Evolutionary conservation across 1,140 invertebrate genomes (phyloP), one percentile per base, ranked within the genome.

Genomic region (Plutomurus gul): DNA sequence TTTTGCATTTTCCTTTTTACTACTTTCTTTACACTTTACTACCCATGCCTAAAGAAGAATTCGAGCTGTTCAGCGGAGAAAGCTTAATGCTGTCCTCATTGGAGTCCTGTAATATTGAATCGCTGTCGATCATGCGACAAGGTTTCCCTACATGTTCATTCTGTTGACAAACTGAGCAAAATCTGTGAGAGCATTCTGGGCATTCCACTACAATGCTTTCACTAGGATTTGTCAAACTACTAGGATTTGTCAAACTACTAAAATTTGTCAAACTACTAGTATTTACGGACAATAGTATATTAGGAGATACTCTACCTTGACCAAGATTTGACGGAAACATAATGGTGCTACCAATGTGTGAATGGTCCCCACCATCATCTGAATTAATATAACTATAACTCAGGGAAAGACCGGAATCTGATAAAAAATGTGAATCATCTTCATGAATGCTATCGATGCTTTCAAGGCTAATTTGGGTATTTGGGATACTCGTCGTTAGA

Each of bases 81-180:
- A 25, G 36, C 25, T 43, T 8, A 43, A 39, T 22, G 4, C 13
- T 2, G 13, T 40, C 22, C 20, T 22, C 36, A 20, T 25, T 7
- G 5, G 56, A 33, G 4, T 65, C 27, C 7, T 65, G 13, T 18
- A 37, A 25, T 16, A 46, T 20, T 25, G 75, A 60, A 8, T 75
- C 80, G 56, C 71, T 37, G 60, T 77, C 70, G 43, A 81, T 78
- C 8, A 73, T 37, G 6, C 40, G 20, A 73, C 80, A 81, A 6
- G 72, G 39, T 60, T 40, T 78, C 4, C 80, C 80, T 22, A 43
- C 20, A 49, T 81, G 80, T 30, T 65, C 80, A 8, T 27, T 46
- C 39, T 30, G 72, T 18, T 82, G n/a, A 51, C 81, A 82, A 7
- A 10, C 18, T 22, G 77, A 79, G 22, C 81, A 82, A 36, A 82